Percentiles rank a stretch among this genome's conserved stretches.
Evolutionary conservation across 1,140 invertebrate species (phyloP).

Genomic region (Parasteatoda tepidariorum): DNA sequence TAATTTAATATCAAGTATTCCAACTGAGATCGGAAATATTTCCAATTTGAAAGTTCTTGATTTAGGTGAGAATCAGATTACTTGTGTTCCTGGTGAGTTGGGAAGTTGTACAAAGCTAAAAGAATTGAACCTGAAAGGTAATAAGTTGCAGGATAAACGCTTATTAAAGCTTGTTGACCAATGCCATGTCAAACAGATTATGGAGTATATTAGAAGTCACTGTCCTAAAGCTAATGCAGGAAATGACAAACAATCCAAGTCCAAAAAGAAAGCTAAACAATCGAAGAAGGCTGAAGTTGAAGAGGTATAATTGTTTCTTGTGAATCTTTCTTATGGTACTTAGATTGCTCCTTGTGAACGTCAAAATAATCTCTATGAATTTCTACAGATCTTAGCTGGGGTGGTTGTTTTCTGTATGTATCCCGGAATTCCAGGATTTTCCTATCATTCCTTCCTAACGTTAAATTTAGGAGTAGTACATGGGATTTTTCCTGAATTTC

Average conservation of each 20-base stretch:
- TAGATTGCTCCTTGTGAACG: no score
- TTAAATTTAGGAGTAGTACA: no score
- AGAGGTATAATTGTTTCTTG: conserved; percentile 16
- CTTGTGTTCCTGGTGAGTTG: conserved; percentile 75
- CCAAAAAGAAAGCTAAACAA: conserved; percentile 64
- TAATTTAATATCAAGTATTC: conserved; percentile 77
- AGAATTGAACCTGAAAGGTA: conserved; percentile 76
- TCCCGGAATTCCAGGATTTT: no score
- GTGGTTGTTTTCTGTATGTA: no score
- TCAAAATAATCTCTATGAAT: no score
- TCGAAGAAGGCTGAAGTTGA: conserved; percentile 58
- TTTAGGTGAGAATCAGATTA: conserved; percentile 77
- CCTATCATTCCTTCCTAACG: no score
- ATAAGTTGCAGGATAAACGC: conserved; percentile 78
- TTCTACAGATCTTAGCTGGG: no score
- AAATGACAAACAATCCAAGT: conserved; percentile 69
- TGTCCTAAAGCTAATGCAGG: conserved; percentile 68
- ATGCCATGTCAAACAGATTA: conserved; percentile 74
- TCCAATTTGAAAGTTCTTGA: conserved; percentile 77
- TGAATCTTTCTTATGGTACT: no score
- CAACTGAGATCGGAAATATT: conserved; percentile 71
- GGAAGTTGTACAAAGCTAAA: conserved; percentile 77
- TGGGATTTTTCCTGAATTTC: no score
- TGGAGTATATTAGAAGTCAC: conserved; percentile 78
- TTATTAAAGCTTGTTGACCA: conserved; percentile 78